These are phyloP conservation scores for Hirudo medicinalis DNA, from an alignment of 1,140 invertebrate species.

Conservation along the genomic window DNA sequence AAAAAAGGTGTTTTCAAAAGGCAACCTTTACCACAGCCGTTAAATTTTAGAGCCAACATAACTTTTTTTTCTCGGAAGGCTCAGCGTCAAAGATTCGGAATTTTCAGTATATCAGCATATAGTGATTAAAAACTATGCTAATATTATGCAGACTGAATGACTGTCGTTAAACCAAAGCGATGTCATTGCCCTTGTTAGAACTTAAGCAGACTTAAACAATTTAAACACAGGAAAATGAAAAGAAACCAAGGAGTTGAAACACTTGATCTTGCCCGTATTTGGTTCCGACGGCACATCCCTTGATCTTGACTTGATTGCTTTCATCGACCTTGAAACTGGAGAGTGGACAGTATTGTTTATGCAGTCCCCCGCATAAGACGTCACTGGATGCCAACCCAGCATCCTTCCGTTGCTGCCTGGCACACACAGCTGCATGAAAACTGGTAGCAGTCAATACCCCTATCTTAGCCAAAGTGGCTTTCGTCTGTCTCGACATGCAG, in stretches of 20 bases:
- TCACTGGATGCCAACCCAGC: slow-evolving; percentile 1
- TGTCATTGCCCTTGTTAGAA: too few species aligned
- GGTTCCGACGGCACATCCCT: neutral
- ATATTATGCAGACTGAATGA: too few species aligned
- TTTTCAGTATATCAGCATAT: too few species aligned
- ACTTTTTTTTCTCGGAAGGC: too few species aligned
- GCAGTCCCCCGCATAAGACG: neutral
- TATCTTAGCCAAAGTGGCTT: slow-evolving; percentile 80
- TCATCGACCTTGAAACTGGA: slow-evolving; percentile 3
- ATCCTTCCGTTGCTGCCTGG: slow-evolving; percentile 47
- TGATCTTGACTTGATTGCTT: neutral
- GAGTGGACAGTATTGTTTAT: neutral
- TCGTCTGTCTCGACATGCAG: slow-evolving; percentile 84
- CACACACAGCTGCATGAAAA: slow-evolving; percentile 92
- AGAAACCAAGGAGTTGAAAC: neutral
- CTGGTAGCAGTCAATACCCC: slow-evolving; percentile 94
- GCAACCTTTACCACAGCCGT: too few species aligned
- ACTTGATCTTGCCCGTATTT: neutral
- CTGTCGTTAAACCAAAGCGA: too few species aligned
- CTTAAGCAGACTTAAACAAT: too few species aligned
- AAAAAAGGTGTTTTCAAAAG: too few species aligned
- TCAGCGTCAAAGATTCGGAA: too few species aligned
- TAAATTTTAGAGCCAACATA: too few species aligned
- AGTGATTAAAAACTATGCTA: too few species aligned
- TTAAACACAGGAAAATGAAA: neutral